Evolutionary conservation across 2,888 invertebrate species (phyloP).

Genomic region (Rhabditoides inermis): DNA sequence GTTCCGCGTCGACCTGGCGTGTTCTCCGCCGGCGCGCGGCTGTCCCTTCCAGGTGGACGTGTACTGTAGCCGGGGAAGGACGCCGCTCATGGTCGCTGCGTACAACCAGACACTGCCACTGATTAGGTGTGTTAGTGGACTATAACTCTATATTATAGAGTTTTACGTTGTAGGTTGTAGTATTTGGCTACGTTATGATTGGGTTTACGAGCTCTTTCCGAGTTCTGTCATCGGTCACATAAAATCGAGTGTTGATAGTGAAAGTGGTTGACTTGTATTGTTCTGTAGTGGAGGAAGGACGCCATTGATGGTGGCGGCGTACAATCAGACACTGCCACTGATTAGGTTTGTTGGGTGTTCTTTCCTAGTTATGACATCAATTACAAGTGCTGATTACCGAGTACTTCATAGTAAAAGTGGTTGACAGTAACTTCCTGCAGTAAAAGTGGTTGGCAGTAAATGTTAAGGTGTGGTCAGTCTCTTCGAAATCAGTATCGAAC

Average conservation of each 20-base stretch:
- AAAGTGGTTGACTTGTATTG: too few relatives aligned
- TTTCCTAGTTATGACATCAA: too few relatives aligned
- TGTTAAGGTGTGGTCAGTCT: too few relatives aligned
- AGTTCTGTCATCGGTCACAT: too few relatives aligned
- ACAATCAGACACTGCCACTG: slow-evolving; percentile 23
- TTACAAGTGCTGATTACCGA: too few relatives aligned
- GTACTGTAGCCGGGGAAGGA: slow-evolving; percentile 42
- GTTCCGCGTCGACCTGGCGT: not conserved
- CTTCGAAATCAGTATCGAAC: too few relatives aligned
- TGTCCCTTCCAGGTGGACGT: slow-evolving; percentile 45
- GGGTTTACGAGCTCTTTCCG: too few relatives aligned
- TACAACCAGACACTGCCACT: slow-evolving; percentile 25
- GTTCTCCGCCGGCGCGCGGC: not conserved
- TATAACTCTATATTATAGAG: not conserved
- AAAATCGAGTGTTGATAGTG: too few relatives aligned
- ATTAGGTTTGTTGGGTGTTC: slow-evolving; percentile 20
- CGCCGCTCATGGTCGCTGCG: slow-evolving; percentile 47
- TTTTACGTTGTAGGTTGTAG: not conserved
- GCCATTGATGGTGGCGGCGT: slow-evolving; percentile 45
- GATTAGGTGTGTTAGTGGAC: slow-evolving; percentile 16
- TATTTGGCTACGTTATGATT: too few relatives aligned
- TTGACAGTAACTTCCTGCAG: too few relatives aligned
- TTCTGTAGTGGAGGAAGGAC: slow-evolving; percentile 45
- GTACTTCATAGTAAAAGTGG: too few relatives aligned
- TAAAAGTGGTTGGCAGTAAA: too few relatives aligned